Base-by-base conservation (phyloP, 2,797 vertebrate species). In the Fratercula arctica region DNA sequence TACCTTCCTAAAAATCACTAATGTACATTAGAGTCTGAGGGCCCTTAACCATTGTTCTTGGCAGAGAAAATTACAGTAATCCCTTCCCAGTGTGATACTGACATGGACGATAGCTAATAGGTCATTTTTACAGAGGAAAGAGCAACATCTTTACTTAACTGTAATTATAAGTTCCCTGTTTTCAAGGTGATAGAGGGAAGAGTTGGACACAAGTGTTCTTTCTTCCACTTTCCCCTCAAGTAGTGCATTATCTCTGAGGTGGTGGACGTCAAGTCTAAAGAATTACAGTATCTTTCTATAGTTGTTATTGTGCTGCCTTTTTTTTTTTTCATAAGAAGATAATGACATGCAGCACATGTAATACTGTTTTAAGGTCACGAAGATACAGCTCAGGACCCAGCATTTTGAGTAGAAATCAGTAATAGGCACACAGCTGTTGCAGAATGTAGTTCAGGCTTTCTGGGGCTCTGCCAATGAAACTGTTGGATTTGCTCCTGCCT, bases 71-170 rank as follows among this genome's bases (percentile, higher is more conserved):
- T 16, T 6, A 37, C 37, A 78, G 46, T 11, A 95, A 70, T 7
- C 18, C 17, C 28, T 77, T 41, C 53, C n/a, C 31, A 60, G 13
- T 39, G 26, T 0, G 0, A 54, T 28, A 77, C 67, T 85, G 37
- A 16, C 26, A 53, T 0, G 0, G 31, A 18, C 5, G 10, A 59
- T 1, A 45, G 23, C 45, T 37, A 35, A 26, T 3, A 69, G 60
- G 15, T 46, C 28, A 53, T 50, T 50, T 15, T 24, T 48, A 16
- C 1, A 24, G 68, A 80, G 51, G 39, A 80, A 81, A 11, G 21
- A 37, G 5, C 5, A 43, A 20, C 16, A 68, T 10, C 39, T 81
- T 24, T 28, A 25, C 6, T 68, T 61, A 61, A 35, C 56, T 79
- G 20, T 20, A 75, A 50, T 85, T 66, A 75, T 31, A 56, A 73